Evolutionary conservation across 1,140 invertebrate species (phyloP).

Genomic region (Sycophaga agraensis): DNA sequence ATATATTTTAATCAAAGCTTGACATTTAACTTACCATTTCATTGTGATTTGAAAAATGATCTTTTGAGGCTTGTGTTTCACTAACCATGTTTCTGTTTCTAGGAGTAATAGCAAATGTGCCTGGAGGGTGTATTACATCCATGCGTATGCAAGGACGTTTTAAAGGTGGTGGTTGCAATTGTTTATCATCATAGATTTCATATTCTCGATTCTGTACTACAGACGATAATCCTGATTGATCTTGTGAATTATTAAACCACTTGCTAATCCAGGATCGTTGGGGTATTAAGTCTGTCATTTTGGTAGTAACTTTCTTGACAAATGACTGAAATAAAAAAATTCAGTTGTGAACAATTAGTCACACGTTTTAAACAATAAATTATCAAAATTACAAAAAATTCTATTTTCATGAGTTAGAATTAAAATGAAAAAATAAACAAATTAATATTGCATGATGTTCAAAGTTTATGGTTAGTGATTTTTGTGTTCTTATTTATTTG

Average conservation of each 20-base stretch:
- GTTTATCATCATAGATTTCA: constrained; percentile 38
- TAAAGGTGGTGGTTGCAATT: constrained; percentile 41
- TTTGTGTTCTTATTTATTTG: no score
- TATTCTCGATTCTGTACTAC: constrained; percentile 38
- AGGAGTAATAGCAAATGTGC: constrained; percentile 49
- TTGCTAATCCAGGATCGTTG: constrained; percentile 54
- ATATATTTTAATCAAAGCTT: no score
- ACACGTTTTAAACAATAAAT: no score
- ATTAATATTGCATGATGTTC: not conserved
- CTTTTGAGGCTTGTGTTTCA: constrained; percentile 33
- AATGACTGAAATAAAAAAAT: constrained; percentile 47
- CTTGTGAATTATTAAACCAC: constrained; percentile 52
- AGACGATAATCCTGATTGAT: constrained; percentile 34
- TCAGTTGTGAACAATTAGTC: no score
- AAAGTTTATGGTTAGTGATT: no score
- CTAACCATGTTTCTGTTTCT: constrained; percentile 33
- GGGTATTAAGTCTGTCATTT: constrained; percentile 53
- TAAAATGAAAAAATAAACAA: not conserved
- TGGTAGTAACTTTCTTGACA: constrained; percentile 54
- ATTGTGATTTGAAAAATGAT: constrained; percentile 34
- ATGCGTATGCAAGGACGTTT: constrained; percentile 53
- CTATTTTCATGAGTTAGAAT: not conserved
- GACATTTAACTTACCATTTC: constrained; percentile 26
- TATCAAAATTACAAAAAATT: no score
- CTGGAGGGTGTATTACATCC: constrained; percentile 53